A percentile compares a stretch with the other conserved stretches of the same genome.
phyloP scores from a whole-genome alignment of 2,113 vertebrate species.

The Sardina pilchardus region DNA sequence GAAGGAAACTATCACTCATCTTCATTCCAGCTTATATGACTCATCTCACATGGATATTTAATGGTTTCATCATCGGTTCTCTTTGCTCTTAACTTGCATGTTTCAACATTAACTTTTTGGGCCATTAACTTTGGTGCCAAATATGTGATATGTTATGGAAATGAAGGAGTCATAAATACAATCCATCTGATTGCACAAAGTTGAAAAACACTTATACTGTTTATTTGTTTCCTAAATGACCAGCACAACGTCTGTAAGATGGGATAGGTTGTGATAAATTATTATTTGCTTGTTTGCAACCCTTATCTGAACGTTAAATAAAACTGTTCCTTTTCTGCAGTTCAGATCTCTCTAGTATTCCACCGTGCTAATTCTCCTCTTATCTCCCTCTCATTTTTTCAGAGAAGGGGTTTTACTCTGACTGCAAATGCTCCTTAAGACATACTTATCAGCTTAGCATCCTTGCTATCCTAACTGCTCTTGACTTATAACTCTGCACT shows the following conservation, averaged over 20 bases:
- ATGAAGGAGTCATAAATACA: not conserved
- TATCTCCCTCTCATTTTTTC: not conserved
- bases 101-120: not conserved
- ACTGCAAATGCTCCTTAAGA: not conserved
- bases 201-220: not conserved
- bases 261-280: no score
- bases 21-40: not conserved
- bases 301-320: no score
- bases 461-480: not conserved
- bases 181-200: not conserved
- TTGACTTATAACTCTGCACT: not conserved
- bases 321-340: not conserved
- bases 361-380: not conserved
- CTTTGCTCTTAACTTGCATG: not conserved
- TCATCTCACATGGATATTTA: not conserved
- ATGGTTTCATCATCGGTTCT: not conserved
- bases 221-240: no score
- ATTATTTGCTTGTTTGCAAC: no score
- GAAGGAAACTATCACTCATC: not conserved
- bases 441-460: slow-evolving; percentile 6
- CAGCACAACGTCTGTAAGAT: no score
- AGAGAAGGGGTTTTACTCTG: not conserved
- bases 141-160: not conserved
- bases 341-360: no score
- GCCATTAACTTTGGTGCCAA: not conserved